phyloP scores from a whole-genome alignment of 2,797 vertebrate species.

The Rhinichthys osculus region DNA sequence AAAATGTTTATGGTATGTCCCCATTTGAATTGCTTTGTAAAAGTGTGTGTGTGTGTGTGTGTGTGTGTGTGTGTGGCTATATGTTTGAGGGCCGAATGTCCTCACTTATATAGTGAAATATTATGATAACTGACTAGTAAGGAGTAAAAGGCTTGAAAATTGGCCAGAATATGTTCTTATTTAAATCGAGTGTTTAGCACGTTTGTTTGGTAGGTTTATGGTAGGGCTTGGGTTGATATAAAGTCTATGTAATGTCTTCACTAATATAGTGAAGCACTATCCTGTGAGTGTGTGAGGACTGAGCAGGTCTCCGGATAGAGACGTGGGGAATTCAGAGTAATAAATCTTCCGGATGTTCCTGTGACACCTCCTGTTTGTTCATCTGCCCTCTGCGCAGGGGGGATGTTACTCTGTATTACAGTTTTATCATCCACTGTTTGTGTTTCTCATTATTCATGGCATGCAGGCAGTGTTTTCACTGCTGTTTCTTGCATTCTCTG shows the following conservation, averaged over 20 bases:
- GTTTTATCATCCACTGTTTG: constrained; percentile 47
- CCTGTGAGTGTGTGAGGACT: not conserved
- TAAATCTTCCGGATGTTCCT: constrained; percentile 47
- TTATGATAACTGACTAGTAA: not conserved
- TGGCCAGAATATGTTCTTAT: too few relatives aligned
- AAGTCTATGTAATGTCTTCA: not conserved
- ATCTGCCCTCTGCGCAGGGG: not conserved
- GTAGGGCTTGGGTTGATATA: not conserved
- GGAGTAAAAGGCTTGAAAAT: too few relatives aligned
- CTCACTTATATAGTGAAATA: not conserved
- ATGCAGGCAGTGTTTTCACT: constrained; percentile 43
- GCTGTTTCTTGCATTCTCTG: constrained; percentile 34
- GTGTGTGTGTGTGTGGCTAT: not conserved
- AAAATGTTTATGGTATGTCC: not conserved
- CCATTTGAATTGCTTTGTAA: not conserved
- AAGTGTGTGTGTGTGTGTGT: constrained; percentile 21
- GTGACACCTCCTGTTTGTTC: constrained; percentile 44
- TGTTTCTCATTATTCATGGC: constrained; percentile 38
- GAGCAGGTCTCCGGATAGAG: constrained; percentile 7
- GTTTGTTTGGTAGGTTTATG: not conserved
- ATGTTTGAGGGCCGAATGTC: too few relatives aligned
- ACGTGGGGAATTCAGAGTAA: constrained; percentile 10
- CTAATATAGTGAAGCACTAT: not conserved
- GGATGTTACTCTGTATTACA: constrained; percentile 28
- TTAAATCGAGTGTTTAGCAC: not conserved